Evolutionary conservation across 2,888 invertebrate genomes (phyloP).

Genomic region (Rhamphomyia laevipes): DNA sequence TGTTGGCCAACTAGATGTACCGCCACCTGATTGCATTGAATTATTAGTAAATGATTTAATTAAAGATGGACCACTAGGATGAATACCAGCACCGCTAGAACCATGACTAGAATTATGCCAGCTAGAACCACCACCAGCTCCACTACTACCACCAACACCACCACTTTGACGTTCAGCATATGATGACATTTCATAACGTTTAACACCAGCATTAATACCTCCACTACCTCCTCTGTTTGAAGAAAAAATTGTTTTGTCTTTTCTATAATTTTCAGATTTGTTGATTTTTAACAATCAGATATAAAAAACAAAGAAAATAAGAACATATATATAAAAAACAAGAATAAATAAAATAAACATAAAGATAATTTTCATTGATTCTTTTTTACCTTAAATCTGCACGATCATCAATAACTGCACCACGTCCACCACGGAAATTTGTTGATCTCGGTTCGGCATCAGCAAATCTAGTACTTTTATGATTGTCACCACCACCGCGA

Average conservation of each 20-base stretch:
- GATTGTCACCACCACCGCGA: constrained; percentile 6
- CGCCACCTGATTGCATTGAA: constrained; percentile 26
- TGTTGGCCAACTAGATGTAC: constrained; percentile 26
- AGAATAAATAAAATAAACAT: too few species aligned
- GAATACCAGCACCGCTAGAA: constrained; percentile 12
- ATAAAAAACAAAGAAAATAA: too few species aligned
- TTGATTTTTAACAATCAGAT: neutral
- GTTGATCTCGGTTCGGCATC: constrained; percentile 10
- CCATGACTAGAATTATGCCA: constrained; percentile 15
- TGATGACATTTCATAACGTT: constrained; percentile 32
- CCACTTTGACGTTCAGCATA: constrained; percentile 19
- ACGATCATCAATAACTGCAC: neutral
- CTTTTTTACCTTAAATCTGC: neutral
- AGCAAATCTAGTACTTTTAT: constrained; percentile 6
- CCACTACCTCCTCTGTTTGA: constrained; percentile 1
- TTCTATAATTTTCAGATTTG: too few species aligned
- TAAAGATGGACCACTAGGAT: constrained; percentile 17
- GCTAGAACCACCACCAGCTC: constrained; percentile 21
- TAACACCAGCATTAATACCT: constrained; percentile 14
- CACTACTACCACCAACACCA: constrained; percentile 18
- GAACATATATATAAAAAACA: too few species aligned
- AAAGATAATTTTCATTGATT: neutral
- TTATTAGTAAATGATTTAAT: constrained; percentile 33
- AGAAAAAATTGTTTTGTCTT: too few species aligned
- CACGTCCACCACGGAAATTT: constrained; percentile 9